Evolutionary conservation across 2,113 vertebrate genomes (phyloP).

Genomic region (Delphinus delphis): DNA sequence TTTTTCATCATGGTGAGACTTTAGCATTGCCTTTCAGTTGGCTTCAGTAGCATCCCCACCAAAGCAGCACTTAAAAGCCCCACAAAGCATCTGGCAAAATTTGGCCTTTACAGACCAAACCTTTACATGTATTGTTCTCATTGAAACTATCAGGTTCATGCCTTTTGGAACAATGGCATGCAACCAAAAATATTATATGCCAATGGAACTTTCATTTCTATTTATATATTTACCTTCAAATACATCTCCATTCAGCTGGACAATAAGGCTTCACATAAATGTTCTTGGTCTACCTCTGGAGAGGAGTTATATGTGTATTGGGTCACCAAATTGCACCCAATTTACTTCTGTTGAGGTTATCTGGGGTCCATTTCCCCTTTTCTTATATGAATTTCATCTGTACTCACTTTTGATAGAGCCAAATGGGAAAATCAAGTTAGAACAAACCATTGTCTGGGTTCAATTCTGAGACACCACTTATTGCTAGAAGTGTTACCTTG

Average conservation of each 20-base stretch:
- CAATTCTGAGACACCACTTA: neutral
- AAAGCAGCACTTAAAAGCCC: neutral
- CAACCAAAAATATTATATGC: neutral
- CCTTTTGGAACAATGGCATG: neutral
- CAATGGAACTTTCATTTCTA: neutral
- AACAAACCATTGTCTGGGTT: neutral
- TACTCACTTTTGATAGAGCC: neutral
- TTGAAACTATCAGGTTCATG: neutral
- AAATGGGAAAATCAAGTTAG: neutral
- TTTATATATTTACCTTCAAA: neutral
- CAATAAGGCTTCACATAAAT: neutral
- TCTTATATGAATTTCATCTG: neutral
- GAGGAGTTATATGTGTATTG: neutral
- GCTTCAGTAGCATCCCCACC: neutral
- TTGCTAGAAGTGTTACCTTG: neutral
- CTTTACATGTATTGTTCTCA: neutral
- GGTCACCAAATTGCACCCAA: neutral
- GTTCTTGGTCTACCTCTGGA: neutral
- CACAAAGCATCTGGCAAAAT: neutral
- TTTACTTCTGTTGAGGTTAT: neutral
- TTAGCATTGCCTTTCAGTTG: neutral
- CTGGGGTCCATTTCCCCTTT: neutral
- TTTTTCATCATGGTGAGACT: neutral
- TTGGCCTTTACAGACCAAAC: neutral
- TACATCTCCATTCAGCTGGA: neutral